Base-by-base conservation (phyloP, 2,888 invertebrate species). In the Lordiphosa fenestrarum region DNA sequence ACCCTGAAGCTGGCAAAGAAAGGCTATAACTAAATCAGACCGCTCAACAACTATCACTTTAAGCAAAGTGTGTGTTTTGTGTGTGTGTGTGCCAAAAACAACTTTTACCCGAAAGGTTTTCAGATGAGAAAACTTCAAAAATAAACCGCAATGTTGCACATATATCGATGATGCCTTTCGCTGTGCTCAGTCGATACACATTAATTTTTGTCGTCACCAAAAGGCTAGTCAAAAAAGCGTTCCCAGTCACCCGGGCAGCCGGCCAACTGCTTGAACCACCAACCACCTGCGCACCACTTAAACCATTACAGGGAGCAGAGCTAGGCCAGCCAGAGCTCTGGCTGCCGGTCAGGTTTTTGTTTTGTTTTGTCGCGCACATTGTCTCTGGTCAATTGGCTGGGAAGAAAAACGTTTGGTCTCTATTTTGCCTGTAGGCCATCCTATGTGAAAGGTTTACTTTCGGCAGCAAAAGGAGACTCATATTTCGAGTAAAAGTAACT, bases 61-160 rank as follows among this genome's bases (percentile, higher is more conserved):
- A 66, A 64, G 49, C 57, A 52, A 52, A 47, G 59, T 72, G 55
- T 55, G 54, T 63, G 62, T 30, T 39, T 21, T 41, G n/a, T 15
- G 33, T 19, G 5, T 39, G 62, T 63, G 62, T 62, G 62, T 54
- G 50, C 46, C n/a, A 40, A 33, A 40, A 51, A 77, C 77, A 77
- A 77, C 77, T 77, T 77, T 77, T 77, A 77, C 77, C 69, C 63
- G 62, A 62, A 71, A 73, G 69, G 71, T 75, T 75, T 73, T 61
- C 57, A 66, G 60, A 53, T 58, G 58, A 71, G 66, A 71, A 71
- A 71, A 61, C 71, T 77, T 74, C 68, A 74, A 68, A 68, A 72
- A 61, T 59, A 69, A 50, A 55, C 44, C 52, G 51, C 25, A 44
- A 7, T 49, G 47, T 53, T 61, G 55, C 50, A 6, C 57, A 42